Percentiles rank a stretch among this genome's conserved stretches.
Evolutionary conservation across 2,797 vertebrate genomes (phyloP).

Genomic region (Iguana delicatissima): DNA sequence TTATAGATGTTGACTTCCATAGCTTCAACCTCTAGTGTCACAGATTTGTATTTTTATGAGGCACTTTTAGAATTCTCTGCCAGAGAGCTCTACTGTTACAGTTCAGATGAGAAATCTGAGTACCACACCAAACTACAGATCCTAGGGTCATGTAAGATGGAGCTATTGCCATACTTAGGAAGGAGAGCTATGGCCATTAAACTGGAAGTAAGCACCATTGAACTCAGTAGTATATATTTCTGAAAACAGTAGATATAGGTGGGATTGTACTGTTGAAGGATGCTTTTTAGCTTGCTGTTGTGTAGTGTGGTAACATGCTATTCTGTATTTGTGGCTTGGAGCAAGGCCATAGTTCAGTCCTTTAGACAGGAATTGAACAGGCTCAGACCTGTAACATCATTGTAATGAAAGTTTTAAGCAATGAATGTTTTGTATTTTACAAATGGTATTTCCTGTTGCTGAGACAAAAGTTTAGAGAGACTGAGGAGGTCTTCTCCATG

Average conservation of each 20-base stretch:
- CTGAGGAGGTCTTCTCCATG: not conserved
- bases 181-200: not conserved
- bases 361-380: not conserved
- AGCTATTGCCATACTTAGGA: not conserved
- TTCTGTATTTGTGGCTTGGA: not conserved
- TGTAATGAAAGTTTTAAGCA: not conserved
- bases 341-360: not conserved
- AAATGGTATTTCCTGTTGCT: not conserved
- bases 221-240: not conserved
- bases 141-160: no score
- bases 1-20: no score
- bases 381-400: not conserved
- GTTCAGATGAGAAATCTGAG: no score
- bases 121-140: no score
- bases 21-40: no score
- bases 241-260: not conserved
- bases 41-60: no score
- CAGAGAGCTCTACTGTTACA: no score
- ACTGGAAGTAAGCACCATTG: not conserved
- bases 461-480: conserved; percentile 17
- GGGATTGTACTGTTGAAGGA: not conserved
- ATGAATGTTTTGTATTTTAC: not conserved
- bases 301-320: conserved; percentile 10
- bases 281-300: not conserved
- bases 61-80: no score